These are phyloP conservation scores for Oncorhynchus kisutch DNA, from an alignment of 2,113 vertebrate species.

Conservation along the genomic window DNA sequence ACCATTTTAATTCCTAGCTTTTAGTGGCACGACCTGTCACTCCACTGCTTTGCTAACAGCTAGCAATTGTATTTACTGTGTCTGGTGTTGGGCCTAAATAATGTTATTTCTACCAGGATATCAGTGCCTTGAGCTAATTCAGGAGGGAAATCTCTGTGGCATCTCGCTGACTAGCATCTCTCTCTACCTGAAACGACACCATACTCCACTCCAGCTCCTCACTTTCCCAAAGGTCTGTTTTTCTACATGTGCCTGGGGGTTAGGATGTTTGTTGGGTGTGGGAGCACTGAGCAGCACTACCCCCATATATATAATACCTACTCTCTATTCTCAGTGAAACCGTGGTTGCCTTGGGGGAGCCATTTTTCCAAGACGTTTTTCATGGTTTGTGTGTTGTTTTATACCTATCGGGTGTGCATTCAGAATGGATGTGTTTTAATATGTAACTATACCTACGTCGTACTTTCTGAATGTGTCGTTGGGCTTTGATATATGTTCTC, in stretches of 20 bases:
- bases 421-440: not conserved
- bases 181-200: conserved; percentile 68
- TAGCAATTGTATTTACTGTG: conserved; percentile 67
- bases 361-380: not conserved
- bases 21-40: conserved; percentile 37
- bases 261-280: conserved; percentile 11
- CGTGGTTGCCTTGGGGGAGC: conserved; percentile 2
- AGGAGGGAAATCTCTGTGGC: conserved; percentile 56
- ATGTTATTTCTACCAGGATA: conserved; percentile 69
- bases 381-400: not conserved
- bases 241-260: conserved; percentile 48
- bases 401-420: not conserved
- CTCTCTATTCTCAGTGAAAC: conserved; percentile 10
- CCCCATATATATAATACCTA: not conserved
- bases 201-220: conserved; percentile 57
- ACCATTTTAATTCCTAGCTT: conserved; percentile 51
- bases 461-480: not conserved
- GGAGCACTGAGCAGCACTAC: too few species aligned
- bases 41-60: conserved; percentile 70
- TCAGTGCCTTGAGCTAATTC: conserved; percentile 68
- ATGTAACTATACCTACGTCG: not conserved
- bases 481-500: too few species aligned
- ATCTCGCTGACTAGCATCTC: conserved; percentile 63
- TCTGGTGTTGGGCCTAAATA: conserved; percentile 64
- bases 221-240: conserved; percentile 52